Evolutionary conservation across 2,888 invertebrate species (phyloP), one percentile per base, ranked within the genome.

Genomic region (Rhamphomyia laevipes): DNA sequence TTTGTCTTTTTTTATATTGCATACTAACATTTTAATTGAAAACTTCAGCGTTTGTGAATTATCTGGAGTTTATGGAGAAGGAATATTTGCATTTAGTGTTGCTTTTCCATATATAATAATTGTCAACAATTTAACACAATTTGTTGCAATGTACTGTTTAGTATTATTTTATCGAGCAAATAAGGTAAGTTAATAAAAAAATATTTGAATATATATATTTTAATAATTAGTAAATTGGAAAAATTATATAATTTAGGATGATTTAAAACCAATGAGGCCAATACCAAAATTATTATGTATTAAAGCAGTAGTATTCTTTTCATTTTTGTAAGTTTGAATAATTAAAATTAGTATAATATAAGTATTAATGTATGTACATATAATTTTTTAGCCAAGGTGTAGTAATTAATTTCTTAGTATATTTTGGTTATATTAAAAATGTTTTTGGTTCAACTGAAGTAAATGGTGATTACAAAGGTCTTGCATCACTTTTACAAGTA

Each of bases 221-320:
- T 16, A 33, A 35, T 44, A 47, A 13, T 35, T 35, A 40, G n/a
- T 47, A 35, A 33, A 31, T 12, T 6, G 13, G 12, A 18, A 43
- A 12, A 42, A 12, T 35, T 16, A 11, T 31, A n/a, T 23, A 43
- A 35, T 45, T 17, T 49, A 65, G 62, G 63, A 65, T 48, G 91
- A 93, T 67, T 71, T 96, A 43, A 80, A 81, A 58, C 93, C 94
- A 6, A 92, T 96, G 86, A 86, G 84, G 63, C 96, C 96, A 1
- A 77, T 96, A 56, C 88, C 91, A 43, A 96, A 96, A 72, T 95
- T 96, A 73, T 74, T 96, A 47, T 95, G 95, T 70, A 94, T 96
- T 59, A 96, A 96, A 74, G 91, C 93, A 57, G 94, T 96, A 48
- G 93, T 96, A 21, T 96, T 96, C 75, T 91, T 95, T 68, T 95